Conservation (phyloP, 2,797 vertebrate genomes). For the Rhinoraja longicauda region DNA sequence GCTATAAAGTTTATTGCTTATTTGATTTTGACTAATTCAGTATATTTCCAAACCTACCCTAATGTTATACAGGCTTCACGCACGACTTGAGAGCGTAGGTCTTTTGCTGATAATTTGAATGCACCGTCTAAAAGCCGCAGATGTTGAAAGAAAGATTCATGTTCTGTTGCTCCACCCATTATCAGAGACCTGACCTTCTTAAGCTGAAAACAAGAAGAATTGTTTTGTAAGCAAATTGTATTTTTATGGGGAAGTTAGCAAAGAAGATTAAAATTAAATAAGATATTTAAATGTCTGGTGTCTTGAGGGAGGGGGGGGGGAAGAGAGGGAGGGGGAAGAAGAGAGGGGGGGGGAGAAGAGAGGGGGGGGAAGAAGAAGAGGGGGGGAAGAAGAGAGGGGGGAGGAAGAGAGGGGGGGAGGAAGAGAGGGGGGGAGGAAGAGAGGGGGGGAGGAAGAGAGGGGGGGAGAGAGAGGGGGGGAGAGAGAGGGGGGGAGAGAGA, state of each 20-base stretch:
- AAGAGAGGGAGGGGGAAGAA: too few species aligned
- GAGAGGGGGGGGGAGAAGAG: too few species aligned
- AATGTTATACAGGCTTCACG: slow-evolving; percentile 94
- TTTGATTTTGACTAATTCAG: not conserved
- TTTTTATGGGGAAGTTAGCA: slow-evolving; percentile 4
- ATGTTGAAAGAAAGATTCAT: slow-evolving; percentile 87
- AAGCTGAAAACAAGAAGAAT: slow-evolving; percentile 60
- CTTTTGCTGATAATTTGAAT: slow-evolving; percentile 91
- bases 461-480: too few species aligned
- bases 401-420: too few species aligned
- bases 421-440: too few species aligned
- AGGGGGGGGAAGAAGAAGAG: too few species aligned
- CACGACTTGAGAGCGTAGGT: slow-evolving; percentile 93
- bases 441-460: too few species aligned
- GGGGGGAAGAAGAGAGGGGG: too few species aligned
- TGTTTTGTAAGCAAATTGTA: slow-evolving; percentile 37
- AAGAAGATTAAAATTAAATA: not conserved
- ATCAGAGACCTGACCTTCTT: slow-evolving; percentile 91
- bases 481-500: too few species aligned
- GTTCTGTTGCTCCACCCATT: slow-evolving; percentile 80
- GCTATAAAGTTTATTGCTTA: not conserved
- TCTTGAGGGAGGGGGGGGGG: too few species aligned
- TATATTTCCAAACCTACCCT: slow-evolving; percentile 63
- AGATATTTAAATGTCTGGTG: not conserved
- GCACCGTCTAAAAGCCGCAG: slow-evolving; percentile 83